Evolutionary conservation across 2,797 vertebrate species (phyloP), one percentile per base, ranked within the genome.

Genomic region (Chaetodon trifasciatus): DNA sequence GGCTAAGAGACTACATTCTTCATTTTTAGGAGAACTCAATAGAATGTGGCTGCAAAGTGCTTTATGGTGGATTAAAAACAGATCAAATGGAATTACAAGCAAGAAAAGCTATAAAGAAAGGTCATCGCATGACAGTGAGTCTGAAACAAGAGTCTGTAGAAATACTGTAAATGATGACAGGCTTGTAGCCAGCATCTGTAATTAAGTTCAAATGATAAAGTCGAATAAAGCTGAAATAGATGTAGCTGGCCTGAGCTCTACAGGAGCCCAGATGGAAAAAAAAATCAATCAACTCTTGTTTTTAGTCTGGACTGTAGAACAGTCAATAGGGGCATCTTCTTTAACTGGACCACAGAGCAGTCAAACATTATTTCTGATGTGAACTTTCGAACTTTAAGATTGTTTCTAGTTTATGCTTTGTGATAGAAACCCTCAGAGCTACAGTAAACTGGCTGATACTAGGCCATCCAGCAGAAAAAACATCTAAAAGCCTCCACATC

Each of bases 151-250:
- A 58, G 19, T 63, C n/a, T 53, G 40, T 23, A 63, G 10, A 55
- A 49, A 44, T 19, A 46, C 66, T 60, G 47, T 64, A 81, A 83
- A 67, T 55, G 55, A 76, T 57, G 53, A 65, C 61, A 44, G 1
- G 42, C 47, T 56, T 58, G 32, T 35, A 17, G 28, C 32, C 47
- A 62, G 37, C 1, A n/a, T 60, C 19, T 67, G 74, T 73, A 70
- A 75, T 70, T 7, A 70, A 85, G 79, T 63, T 70, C 56, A 78
- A 70, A 70, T 58, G 67, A 86, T 79, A 78, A 82, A 65, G 47
- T n/a, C 28, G 64, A 63, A 79, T 72, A 79, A 68, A 80, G 47
- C 50, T 63, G 68, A 21, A 58, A 60, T 56, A 39, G 61, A 63
- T 56, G 3, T 47, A 64, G 72, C 72, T 8, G 21, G 42, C 17